Conservation (phyloP, 1,140 invertebrate genomes). For the Drosophila nasuta region DNA sequence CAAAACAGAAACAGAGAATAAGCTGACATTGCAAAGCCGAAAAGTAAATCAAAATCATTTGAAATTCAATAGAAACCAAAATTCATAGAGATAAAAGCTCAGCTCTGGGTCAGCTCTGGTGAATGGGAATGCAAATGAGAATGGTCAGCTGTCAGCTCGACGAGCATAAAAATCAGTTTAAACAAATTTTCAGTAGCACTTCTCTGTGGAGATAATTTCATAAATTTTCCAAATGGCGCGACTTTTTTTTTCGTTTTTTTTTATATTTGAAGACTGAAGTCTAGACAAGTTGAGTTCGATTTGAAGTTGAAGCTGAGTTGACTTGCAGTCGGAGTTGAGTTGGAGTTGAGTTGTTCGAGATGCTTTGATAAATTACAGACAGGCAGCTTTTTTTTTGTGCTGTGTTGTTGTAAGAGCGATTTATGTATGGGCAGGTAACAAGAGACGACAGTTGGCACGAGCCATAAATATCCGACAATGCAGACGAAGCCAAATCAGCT, state of each 20-base stretch:
- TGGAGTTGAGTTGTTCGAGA: slow-evolving; percentile 51
- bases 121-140: slow-evolving; percentile 30
- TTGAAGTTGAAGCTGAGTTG: slow-evolving; percentile 35
- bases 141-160: slow-evolving; percentile 16
- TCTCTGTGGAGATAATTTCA: slow-evolving; percentile 57
- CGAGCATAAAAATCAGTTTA: slow-evolving; percentile 44
- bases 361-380: slow-evolving; percentile 65
- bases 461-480: slow-evolving; percentile 63
- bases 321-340: slow-evolving; percentile 8
- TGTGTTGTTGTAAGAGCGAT: slow-evolving; percentile 43
- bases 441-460: slow-evolving; percentile 71
- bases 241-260: slow-evolving; percentile 35
- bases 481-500: slow-evolving; percentile 64
- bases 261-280: slow-evolving; percentile 8
- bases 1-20: background rate
- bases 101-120: background rate
- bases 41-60: slow-evolving; percentile 32
- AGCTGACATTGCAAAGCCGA: slow-evolving; percentile 16
- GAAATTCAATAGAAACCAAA: slow-evolving; percentile 58
- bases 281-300: slow-evolving; percentile 41
- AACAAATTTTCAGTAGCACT: slow-evolving; percentile 73
- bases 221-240: slow-evolving; percentile 57
- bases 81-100: background rate
- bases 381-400: slow-evolving; percentile 17
- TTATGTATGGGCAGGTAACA: slow-evolving; percentile 58